phyloP scores from a whole-genome alignment of 2,797 vertebrate genomes.

The Periparus ater region DNA sequence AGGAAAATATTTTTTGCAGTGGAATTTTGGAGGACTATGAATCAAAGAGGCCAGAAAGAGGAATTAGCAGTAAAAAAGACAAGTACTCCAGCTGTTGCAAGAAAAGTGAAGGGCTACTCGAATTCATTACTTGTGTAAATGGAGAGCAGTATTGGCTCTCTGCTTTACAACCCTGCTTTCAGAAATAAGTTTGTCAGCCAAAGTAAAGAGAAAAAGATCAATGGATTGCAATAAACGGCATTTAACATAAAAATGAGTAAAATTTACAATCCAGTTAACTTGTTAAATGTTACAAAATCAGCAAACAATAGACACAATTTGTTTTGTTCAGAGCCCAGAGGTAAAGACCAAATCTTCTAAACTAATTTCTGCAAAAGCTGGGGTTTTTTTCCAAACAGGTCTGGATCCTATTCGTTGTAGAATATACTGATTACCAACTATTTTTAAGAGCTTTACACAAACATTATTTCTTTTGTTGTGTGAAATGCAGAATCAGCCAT shows the following conservation, averaged over 20 bases:
- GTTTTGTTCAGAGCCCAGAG: slow-evolving; percentile 77
- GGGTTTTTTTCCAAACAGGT: slow-evolving; percentile 76
- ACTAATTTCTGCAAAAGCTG: slow-evolving; percentile 81
- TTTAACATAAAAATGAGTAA: slow-evolving; percentile 42
- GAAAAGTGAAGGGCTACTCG: background rate
- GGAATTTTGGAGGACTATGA: background rate
- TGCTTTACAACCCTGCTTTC: background rate
- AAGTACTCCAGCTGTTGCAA: background rate
- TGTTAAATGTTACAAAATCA: slow-evolving; percentile 58
- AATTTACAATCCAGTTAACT: slow-evolving; percentile 56
- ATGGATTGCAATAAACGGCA: slow-evolving; percentile 40
- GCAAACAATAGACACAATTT: slow-evolving; percentile 81
- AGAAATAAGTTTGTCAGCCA: slow-evolving; percentile 55
- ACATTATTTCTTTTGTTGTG: slow-evolving; percentile 85
- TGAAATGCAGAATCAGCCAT: slow-evolving; percentile 82
- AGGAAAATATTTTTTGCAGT: background rate
- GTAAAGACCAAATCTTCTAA: slow-evolving; percentile 77
- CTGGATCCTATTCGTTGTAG: slow-evolving; percentile 80
- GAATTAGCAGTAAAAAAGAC: background rate
- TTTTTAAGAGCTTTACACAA: slow-evolving; percentile 82
- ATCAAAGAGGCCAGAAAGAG: slow-evolving; percentile 25
- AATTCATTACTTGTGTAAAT: background rate
- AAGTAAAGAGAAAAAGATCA: slow-evolving; percentile 49
- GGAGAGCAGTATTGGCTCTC: background rate
- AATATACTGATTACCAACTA: slow-evolving; percentile 84